Base-by-base conservation (phyloP, 1,140 invertebrate genomes). In the Oryctes rhinoceros region DNA sequence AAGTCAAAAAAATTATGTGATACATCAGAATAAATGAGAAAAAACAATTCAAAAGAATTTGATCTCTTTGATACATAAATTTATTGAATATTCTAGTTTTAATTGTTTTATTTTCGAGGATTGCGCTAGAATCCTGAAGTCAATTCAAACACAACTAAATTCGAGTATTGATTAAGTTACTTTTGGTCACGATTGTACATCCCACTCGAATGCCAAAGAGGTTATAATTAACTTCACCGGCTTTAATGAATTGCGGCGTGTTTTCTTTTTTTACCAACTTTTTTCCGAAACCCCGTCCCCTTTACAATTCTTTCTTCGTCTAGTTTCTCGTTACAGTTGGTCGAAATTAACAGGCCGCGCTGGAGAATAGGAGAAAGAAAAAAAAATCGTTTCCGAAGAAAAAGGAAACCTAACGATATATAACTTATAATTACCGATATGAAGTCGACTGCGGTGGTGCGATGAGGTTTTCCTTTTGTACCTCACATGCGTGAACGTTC, bases 361-460 rank as follows among this genome's bases (percentile, higher is more conserved):
- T 6, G n/a, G 18, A 6, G 53, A n/a, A 6, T 15, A 15, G 15
- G 53, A 18, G 15, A n/a, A 59, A 59, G 53, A n/a, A 59, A 18
- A 18, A n/a, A 30, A 30, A 59, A 59, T 59, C 39, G 53, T 18
- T 59, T 59, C 6, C 53, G 53, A 59, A 18, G 53, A 18, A 59
- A 59, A 59, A 59, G 53, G n/a, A 59, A 59, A 59, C 49, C 11
- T 53, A 53, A 53, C 53, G 53, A 18, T 59, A 59, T 59, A 59
- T 59, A 59, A 59, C 53, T 59, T 59, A 59, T 59, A 59, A 59
- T 59, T 59, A 59, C 18, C 53, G 53, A 18, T 59, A 59, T 59
- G 53, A 59, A 59, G 53, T 59, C n/a, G 53, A 6, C 15, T 13
- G 11, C 18, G 15, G 15, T 59, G 53, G 39, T 44, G 39, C 39